Evolutionary conservation across 2,888 invertebrate genomes (phyloP), one percentile per base, ranked within the genome.

Genomic region (Corbicula japonica): DNA sequence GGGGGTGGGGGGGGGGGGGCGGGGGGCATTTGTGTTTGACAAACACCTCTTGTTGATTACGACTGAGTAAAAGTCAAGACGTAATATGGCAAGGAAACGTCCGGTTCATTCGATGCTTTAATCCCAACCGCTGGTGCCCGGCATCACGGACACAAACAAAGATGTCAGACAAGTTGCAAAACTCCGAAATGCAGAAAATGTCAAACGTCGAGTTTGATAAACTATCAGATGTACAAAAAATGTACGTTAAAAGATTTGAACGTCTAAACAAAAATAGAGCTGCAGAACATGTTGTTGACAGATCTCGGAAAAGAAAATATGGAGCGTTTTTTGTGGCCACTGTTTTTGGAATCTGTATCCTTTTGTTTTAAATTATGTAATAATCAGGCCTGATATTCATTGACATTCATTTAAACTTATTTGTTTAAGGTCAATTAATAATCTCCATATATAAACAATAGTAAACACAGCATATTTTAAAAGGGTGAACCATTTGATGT

Each of bases 321-420:
- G 66, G 66, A 35, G 1, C 41, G 2, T 18, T 28, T 1, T n/a
- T 38, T 26, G 30, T 21, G 28, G 32, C 32, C 6, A 12, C 38
- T 35, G 66, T 26, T 3, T 18, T 54, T 23, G 66, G 52, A 41
- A 66, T 28, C 12, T 66, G 66, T 66, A 66, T 66, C 66, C 66
- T 66, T 66, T 48, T n/a, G 6, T 18, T 48, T 18, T 12, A 8
- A 21, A 6, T 48, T 18, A 21, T 18, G 21, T 48, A 48, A 21
- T 48, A 48, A 21, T 48, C 6, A 6, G 10, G 6, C 6, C 12
- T 48, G 10, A 18, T n/a, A 48, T 6, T 35, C 34, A 10, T 56
- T 32, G 2, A 15, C 8, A 48, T 52, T 23, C 12, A n/a, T 52
- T 52, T 15, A n/a, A n/a, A 28, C 21, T 21, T 48, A n/a, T 8